Conservation (phyloP, 2,797 vertebrate genomes). For the Poeciliopsis infans region DNA sequence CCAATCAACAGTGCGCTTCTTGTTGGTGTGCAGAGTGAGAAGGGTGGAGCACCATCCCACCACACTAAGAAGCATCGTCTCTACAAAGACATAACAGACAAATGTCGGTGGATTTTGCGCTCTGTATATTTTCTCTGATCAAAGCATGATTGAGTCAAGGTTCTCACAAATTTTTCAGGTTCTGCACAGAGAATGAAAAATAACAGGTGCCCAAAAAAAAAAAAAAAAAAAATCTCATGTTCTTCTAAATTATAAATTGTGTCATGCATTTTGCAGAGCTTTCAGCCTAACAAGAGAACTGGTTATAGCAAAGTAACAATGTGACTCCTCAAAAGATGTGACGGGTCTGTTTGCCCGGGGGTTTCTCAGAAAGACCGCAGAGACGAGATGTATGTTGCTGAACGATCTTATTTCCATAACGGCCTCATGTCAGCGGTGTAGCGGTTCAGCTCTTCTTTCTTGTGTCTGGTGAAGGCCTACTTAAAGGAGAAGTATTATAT, state of each 20-base stretch:
- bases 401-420: not conserved
- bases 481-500: no score
- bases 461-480: not conserved
- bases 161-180: not conserved
- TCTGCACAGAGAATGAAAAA: not conserved
- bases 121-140: not conserved
- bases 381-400: not conserved
- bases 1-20: no score
- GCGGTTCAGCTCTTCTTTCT: not conserved
- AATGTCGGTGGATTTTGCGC: not conserved
- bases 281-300: not conserved
- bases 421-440: not conserved
- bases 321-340: not conserved
- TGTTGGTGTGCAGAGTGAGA: no score
- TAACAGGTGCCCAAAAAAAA: not conserved
- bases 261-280: not conserved
- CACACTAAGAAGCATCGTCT: not conserved
- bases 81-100: not conserved
- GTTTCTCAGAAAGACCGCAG: not conserved
- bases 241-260: not conserved
- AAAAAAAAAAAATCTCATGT: not conserved
- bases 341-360: not conserved
- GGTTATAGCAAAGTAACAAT: not conserved
- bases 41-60: no score
- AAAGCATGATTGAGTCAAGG: not conserved